Percentiles rank a stretch among this genome's conserved stretches.
These are phyloP conservation scores for Idaea biselata DNA, from an alignment of 2,888 invertebrate genomes.

Conservation along the genomic window DNA sequence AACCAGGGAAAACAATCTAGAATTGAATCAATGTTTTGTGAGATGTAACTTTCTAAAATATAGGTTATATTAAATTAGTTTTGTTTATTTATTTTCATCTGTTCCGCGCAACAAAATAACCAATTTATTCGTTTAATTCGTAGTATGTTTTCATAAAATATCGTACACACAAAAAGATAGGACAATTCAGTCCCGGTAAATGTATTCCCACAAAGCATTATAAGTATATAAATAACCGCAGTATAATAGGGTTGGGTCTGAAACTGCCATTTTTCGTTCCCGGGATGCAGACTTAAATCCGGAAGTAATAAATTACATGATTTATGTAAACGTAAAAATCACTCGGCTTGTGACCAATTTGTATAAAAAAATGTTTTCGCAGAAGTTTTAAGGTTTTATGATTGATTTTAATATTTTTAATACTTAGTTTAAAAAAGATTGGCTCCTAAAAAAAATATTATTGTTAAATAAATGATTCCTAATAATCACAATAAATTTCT, in stretches of 20 bases:
- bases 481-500: too few relatives aligned
- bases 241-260: slow-evolving; percentile 1
- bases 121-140: not conserved
- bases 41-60: not conserved
- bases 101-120: not conserved
- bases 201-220: not conserved
- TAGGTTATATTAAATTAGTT: not conserved
- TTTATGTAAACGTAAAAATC: not conserved
- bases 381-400: not conserved
- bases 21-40: not conserved
- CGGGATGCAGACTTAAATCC: slow-evolving; percentile 1
- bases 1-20: not conserved
- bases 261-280: slow-evolving; percentile 1
- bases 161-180: not conserved
- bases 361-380: not conserved
- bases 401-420: not conserved
- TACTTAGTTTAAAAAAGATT: not conserved
- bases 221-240: not conserved
- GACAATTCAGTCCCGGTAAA: not conserved
- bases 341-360: slow-evolving; percentile 1
- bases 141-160: not conserved
- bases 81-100: not conserved
- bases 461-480: too few relatives aligned
- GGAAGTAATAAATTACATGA: slow-evolving; percentile 1
- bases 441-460: too few relatives aligned